phyloP scores from a whole-genome alignment of 2,797 vertebrate genomes.

The Thalassophryne amazonica region DNA sequence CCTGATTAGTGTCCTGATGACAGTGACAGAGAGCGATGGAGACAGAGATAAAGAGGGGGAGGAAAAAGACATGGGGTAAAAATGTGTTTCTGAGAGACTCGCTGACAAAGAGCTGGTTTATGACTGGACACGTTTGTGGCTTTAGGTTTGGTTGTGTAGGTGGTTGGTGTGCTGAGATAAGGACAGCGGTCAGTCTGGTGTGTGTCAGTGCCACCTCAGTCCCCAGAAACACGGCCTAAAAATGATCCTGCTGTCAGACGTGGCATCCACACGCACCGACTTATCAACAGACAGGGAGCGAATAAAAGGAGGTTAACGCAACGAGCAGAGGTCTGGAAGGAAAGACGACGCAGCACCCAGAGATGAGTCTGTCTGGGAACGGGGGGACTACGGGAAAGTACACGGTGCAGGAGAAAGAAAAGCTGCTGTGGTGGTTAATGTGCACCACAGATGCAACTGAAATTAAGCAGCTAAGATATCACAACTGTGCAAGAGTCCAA shows the following conservation, averaged over 20 bases:
- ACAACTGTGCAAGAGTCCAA: conserved; percentile 33
- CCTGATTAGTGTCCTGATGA: conserved; percentile 61
- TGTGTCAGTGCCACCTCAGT: conserved; percentile 73
- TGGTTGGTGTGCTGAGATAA: conserved; percentile 60
- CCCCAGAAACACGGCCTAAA: conserved; percentile 56
- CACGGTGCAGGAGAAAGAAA: conserved; percentile 3
- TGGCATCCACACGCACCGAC: conserved; percentile 30
- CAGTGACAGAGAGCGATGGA: conserved; percentile 55
- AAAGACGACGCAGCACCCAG: neutral
- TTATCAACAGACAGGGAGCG: conserved; percentile 23
- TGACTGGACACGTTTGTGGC: conserved; percentile 17
- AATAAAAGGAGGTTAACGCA: conserved; percentile 11
- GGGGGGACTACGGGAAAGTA: neutral
- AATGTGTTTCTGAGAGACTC: conserved; percentile 5
- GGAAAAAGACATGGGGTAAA: neutral
- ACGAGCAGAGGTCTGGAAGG: neutral
- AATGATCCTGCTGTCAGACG: conserved; percentile 61
- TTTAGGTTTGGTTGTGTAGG: conserved; percentile 2
- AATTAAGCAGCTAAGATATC: conserved; percentile 34
- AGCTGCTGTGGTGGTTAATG: conserved; percentile 2
- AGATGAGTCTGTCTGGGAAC: conserved; percentile 6
- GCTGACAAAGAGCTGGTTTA: conserved; percentile 11
- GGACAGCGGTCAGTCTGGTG: conserved; percentile 62
- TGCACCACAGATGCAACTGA: conserved; percentile 18
- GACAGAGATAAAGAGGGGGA: conserved; percentile 17